phyloP scores from a whole-genome alignment of 1,140 invertebrate species.

The Apis florea region DNA sequence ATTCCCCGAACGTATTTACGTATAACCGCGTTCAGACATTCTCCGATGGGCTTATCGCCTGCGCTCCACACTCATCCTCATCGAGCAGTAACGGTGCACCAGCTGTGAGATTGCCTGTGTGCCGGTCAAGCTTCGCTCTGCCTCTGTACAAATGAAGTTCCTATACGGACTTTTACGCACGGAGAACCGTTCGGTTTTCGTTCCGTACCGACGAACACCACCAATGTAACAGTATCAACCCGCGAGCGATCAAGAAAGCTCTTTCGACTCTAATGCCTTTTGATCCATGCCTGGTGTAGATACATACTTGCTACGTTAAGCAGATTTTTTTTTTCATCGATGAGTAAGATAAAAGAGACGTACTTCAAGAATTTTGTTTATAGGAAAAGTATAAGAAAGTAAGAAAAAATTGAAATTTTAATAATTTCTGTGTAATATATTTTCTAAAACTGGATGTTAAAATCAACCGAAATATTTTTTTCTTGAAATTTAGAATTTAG shows the following conservation, averaged over 20 bases:
- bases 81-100: conserved; percentile 56
- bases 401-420: too few relatives aligned
- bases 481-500: too few relatives aligned
- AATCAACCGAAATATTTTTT: too few relatives aligned
- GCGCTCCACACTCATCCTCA: conserved; percentile 39
- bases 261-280: not conserved
- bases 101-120: conserved; percentile 54
- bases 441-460: too few relatives aligned
- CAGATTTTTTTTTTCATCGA: not conserved
- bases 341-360: not conserved
- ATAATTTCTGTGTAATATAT: too few relatives aligned
- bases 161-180: conserved; percentile 12
- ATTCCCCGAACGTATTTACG: not conserved
- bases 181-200: conserved; percentile 44
- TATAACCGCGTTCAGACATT: conserved; percentile 19
- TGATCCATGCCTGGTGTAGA: not conserved
- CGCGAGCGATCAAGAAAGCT: not conserved
- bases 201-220: conserved; percentile 33
- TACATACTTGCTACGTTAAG: not conserved
- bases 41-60: conserved; percentile 34
- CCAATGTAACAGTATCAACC: not conserved
- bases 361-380: not conserved
- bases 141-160: conserved; percentile 46
- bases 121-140: conserved; percentile 28
- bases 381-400: too few relatives aligned